Conservation (phyloP, 2,797 vertebrate species). For the Pseudopleuronectes americanus region DNA sequence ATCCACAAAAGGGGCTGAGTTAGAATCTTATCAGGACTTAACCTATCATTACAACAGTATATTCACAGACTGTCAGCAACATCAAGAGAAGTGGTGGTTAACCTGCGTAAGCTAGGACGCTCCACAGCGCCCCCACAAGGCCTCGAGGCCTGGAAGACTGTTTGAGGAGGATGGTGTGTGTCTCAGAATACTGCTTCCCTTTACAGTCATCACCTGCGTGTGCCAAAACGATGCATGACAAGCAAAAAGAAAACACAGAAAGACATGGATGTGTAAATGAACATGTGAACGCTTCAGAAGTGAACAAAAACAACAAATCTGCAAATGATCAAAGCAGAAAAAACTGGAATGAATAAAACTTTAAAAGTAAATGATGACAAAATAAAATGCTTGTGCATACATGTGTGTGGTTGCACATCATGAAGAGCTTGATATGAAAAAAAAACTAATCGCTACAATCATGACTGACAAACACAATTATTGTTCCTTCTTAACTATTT, state of each 20-base stretch:
- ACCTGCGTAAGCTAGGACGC: slow-evolving; percentile 90
- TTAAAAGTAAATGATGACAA: slow-evolving; percentile 7
- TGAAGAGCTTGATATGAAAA: slow-evolving; percentile 12
- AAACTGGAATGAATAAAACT: slow-evolving; percentile 3
- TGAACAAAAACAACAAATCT: not conserved
- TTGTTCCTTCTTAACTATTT: not conserved
- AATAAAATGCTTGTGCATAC: not conserved
- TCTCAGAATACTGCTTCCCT: slow-evolving; percentile 90
- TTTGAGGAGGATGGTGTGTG: slow-evolving; percentile 76
- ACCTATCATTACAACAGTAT: not conserved
- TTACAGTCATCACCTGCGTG: slow-evolving; percentile 92
- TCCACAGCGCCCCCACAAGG: slow-evolving; percentile 84
- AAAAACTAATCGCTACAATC: not conserved
- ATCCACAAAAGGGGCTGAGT: not conserved
- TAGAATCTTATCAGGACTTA: not conserved
- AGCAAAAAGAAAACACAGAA: slow-evolving; percentile 47
- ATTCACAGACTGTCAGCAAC: slow-evolving; percentile 18
- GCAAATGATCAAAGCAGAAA: slow-evolving; percentile 21
- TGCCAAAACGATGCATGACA: slow-evolving; percentile 36
- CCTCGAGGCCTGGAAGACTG: slow-evolving; percentile 79
- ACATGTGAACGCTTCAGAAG: slow-evolving; percentile 9
- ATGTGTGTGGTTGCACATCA: not conserved
- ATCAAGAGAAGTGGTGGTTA: slow-evolving; percentile 58
- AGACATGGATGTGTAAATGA: slow-evolving; percentile 25
- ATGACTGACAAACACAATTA: not conserved